Evolutionary conservation across 2,113 vertebrate species (phyloP).

Genomic region (Podarcis cretensis): DNA sequence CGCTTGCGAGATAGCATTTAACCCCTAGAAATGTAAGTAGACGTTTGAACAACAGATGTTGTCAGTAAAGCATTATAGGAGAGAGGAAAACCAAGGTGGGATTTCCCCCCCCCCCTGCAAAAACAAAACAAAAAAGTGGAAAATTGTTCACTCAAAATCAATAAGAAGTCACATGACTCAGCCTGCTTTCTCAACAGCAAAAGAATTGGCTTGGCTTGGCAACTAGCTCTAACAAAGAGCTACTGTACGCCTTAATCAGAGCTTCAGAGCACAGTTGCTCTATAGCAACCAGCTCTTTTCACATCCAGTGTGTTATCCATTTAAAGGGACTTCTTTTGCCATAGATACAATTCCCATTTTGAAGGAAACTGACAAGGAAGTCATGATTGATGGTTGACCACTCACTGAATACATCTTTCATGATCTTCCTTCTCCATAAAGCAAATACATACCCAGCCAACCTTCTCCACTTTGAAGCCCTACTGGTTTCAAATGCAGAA

Average conservation of each 20-base stretch:
- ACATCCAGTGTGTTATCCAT: accelerated
- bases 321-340: neutral
- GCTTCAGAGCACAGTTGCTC: accelerated
- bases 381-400: neutral
- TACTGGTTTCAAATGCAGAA: neutral
- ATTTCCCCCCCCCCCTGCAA: neutral
- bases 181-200: neutral
- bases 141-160: slow-evolving; percentile 52
- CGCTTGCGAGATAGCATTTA: neutral
- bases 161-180: slow-evolving; percentile 43
- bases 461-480: neutral
- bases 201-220: slow-evolving; percentile 17
- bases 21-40: neutral
- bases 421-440: neutral
- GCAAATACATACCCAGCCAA: neutral
- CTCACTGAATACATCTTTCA: accelerated
- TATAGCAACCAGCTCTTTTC: neutral
- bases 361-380: neutral
- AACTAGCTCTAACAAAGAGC: slow-evolving; percentile 55
- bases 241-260: slow-evolving; percentile 27
- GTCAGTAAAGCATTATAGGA: slow-evolving; percentile 1
- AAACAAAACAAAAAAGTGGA: slow-evolving; percentile 20
- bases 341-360: accelerated
- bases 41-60: neutral
- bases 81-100: neutral